phyloP scores from a whole-genome alignment of 2,797 vertebrate genomes.

The Rallus crepitans region DNA sequence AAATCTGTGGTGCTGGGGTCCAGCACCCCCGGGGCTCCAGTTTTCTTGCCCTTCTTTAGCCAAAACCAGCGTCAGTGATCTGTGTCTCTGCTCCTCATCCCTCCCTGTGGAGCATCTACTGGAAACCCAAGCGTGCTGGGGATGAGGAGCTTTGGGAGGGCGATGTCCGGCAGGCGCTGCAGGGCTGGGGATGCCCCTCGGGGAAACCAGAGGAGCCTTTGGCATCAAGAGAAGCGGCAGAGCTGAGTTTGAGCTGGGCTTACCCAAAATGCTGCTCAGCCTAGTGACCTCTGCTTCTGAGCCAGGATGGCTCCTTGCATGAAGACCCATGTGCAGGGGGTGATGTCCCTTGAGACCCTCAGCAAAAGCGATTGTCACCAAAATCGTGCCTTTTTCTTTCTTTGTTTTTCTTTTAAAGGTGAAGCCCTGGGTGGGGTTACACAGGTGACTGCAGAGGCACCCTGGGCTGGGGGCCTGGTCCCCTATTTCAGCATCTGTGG shows the following conservation, averaged over 20 bases:
- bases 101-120: neutral
- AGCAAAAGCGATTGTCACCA: neutral
- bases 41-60: neutral
- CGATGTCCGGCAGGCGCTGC: rapidly evolving
- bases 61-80: neutral
- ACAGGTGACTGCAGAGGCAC: neutral
- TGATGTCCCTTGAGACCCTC: neutral
- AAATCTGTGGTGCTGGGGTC: neutral
- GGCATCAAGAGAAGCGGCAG: neutral
- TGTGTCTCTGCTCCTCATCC: neutral
- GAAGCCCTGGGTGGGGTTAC: neutral
- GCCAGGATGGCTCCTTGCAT: neutral
- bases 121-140: rapidly evolving
- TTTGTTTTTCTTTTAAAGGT: neutral
- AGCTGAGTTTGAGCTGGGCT: neutral
- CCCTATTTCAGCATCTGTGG: neutral
- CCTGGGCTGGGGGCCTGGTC: neutral
- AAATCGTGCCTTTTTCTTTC: neutral
- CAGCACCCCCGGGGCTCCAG: neutral
- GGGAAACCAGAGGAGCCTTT: neutral
- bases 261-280: neutral
- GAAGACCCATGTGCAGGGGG: rapidly evolving
- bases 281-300: rapidly evolving
- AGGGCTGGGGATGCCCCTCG: neutral
- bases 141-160: neutral